Evolutionary conservation across 23 tunicate species (phyloP), one percentile per base, ranked within the genome.

Genomic region (Diplosoma virens): DNA sequence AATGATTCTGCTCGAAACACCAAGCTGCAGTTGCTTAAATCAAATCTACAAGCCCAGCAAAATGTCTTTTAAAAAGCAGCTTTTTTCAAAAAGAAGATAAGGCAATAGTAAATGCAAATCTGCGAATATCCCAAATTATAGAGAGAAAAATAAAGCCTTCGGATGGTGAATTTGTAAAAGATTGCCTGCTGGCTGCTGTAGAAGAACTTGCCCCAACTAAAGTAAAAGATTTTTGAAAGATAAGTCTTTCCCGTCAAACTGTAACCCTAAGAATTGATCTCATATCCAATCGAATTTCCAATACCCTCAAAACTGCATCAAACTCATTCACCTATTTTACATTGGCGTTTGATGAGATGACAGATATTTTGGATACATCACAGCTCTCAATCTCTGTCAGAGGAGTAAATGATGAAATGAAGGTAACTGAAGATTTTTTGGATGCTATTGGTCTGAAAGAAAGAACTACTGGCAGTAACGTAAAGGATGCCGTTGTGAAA

Each of bases 201-300:
- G 76, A 70, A 70, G 76, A 25, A n/a, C 9, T 70, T 37, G 76
- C 76, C 18, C 35, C 76, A 14, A 35, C 18, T 4, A 37, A 35
- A 70, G 76, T 70, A 9, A 36, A 70, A 37, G 55, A 70, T 35
- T 70, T 70, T 70, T 5, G 63, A 11, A n/a, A 70, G 23, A 70
- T 70, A 5, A 70, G 76, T 37, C 76, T 70, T 36, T 36, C 76
- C 7, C 76, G 25, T 41, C 76, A 70, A 70, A 70, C 76, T 70
- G 76, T 66, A 9, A 28, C 72, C n/a, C n/a, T 7, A 22, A 30
- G 72, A 66, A 70, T 9, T 16, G 7, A 25, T 36, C 18, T 35
- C 76, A 37, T 14, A 25, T 36, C 18, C 25, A 70, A 7, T 70
- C 56, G 21, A 16, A 55, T 55, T 55, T 66, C 22, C 25, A 17